These are phyloP conservation scores for Cataglyphis hispanica DNA, from an alignment of 1,140 invertebrate species.

Conservation along the genomic window DNA sequence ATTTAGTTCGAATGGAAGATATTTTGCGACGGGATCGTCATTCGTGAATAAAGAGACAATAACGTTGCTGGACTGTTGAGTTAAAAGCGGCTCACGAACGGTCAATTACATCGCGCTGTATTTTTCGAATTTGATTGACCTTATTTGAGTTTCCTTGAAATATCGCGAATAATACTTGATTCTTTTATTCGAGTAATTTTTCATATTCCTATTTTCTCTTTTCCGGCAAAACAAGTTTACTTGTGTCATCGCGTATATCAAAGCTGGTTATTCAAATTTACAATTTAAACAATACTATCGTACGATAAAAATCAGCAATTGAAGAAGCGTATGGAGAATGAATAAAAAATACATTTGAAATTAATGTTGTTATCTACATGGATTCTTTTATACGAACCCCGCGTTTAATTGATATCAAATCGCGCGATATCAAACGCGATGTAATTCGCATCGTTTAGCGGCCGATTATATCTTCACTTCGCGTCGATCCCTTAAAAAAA, in stretches of 20 bases:
- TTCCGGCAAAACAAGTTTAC: background rate
- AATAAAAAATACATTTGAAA: background rate
- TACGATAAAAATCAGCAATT: background rate
- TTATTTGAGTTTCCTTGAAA: conserved; percentile 5
- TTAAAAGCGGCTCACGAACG: conserved; percentile 27
- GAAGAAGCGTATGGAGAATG: background rate
- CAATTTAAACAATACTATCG: background rate
- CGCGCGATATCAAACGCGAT: background rate
- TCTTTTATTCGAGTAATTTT: background rate
- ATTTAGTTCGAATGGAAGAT: conserved; percentile 20
- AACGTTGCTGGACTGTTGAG: conserved; percentile 51
- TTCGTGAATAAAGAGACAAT: conserved; percentile 42
- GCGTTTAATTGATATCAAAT: background rate
- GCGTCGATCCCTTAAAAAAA: conserved; percentile 27
- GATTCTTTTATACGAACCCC: no score
- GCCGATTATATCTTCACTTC: conserved; percentile 31
- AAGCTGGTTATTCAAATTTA: conserved; percentile 19
- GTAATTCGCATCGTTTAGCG: conserved; percentile 28
- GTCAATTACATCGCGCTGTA: conserved; percentile 29
- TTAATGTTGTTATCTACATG: background rate
- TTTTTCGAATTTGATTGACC: conserved; percentile 22
- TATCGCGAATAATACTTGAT: conserved; percentile 8
- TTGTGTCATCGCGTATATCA: background rate
- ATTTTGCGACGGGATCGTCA: conserved; percentile 43
- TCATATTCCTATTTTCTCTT: background rate